Evolutionary conservation across 2,113 vertebrate genomes (phyloP).

Genomic region (Serinus canaria): DNA sequence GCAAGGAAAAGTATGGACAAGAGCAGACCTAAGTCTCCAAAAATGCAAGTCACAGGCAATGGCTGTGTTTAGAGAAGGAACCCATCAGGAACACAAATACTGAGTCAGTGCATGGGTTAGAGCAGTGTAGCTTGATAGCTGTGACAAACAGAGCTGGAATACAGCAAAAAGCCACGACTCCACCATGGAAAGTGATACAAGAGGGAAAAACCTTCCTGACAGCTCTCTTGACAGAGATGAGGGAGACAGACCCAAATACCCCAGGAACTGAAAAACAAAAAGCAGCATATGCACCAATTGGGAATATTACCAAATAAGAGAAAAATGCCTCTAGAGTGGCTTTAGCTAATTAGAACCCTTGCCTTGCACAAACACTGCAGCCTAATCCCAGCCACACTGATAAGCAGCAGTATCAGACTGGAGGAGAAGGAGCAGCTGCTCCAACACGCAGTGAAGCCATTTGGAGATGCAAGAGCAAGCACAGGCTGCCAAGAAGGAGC

Average conservation of each 20-base stretch:
- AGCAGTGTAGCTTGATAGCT: background rate
- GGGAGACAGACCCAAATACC: background rate
- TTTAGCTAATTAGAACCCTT: slow-evolving; percentile 10
- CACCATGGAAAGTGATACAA: rapidly evolving
- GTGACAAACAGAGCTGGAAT: background rate
- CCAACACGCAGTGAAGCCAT: background rate
- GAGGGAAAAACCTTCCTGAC: background rate
- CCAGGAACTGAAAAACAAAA: background rate
- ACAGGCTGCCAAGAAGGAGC: background rate
- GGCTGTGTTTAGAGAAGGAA: background rate
- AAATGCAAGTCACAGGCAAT: background rate
- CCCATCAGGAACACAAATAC: background rate
- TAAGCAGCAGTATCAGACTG: background rate
- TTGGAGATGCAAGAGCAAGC: background rate
- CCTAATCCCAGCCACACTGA: background rate
- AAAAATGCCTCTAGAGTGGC: background rate
- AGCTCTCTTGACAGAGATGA: background rate
- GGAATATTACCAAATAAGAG: background rate
- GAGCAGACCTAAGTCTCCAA: background rate
- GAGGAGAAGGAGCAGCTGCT: background rate
- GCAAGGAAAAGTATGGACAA: background rate
- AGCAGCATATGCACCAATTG: rapidly evolving
- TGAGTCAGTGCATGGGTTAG: background rate
- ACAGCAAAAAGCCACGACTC: background rate
- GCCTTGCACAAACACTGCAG: background rate